Base-by-base conservation (phyloP, 2,888 invertebrate species). In the Girardia tigrina region DNA sequence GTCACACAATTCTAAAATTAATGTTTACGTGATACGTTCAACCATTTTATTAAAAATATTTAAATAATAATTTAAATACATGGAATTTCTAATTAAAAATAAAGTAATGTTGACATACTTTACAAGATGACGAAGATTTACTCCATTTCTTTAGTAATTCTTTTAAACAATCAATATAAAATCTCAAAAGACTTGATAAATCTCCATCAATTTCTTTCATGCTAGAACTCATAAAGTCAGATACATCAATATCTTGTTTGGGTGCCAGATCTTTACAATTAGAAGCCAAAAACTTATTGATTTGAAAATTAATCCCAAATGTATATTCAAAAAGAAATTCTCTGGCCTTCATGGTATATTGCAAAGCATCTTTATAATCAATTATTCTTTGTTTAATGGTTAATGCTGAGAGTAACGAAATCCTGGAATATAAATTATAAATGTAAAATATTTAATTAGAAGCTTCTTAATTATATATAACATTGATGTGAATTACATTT, bases 131-230 rank as follows among this genome's bases (percentile, higher is more conserved):
- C n/a, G 56, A 56, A 16, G 56, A 56, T 56, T 56, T 56, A 56
- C 56, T 56, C 56, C 56, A 56, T 56, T 56, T 56, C 56, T 56
- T 56, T 4, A 56, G n/a, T n/a, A 56, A 56, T 56, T 56, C 56
- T 56, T 56, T 56, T n/a, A 56, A n/a, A 16, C 56, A 56, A 8
- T 56, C 56, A n/a, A 56, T 56, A 56, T 56, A 56, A 56, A 20
- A 23, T 23, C 56, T 56, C 2, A 56, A 23, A 12, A 56, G n/a
- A 56, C 56, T 56, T 20, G 56, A 56, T n/a, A 56, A 16, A 16
- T 56, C 56, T 56, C 8, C 56, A 16, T 56, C 56, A 16, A 56
- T 56, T 56, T 56, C 56, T 56, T 56, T 56, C 56, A 56, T 56
- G 23, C 56, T 56, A 6, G 56, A 56, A 56, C 56, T 56, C 56